Percentiles rank a stretch among this genome's conserved stretches.
Conservation (phyloP, 2,113 vertebrate species). For the Sphaerodactylus townsendi region DNA sequence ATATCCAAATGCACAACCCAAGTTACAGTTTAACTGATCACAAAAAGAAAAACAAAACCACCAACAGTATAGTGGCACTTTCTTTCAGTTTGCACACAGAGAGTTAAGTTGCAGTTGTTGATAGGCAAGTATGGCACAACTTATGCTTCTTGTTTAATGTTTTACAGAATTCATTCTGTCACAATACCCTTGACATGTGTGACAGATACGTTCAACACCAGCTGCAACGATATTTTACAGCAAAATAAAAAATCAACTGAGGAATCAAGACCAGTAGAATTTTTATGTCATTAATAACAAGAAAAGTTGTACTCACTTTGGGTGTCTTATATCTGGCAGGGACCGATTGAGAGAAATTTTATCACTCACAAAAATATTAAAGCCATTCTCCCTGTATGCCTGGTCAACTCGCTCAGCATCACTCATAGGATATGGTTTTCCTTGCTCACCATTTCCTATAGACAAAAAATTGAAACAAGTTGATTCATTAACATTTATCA, state of each 20-base stretch:
- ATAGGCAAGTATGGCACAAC: background rate
- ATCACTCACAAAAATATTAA: conserved; percentile 98
- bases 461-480: conserved; percentile 46
- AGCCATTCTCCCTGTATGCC: conserved; percentile 97
- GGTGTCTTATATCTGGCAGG: conserved; percentile 94
- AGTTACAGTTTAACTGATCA: background rate
- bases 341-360: conserved; percentile 95
- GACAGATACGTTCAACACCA: background rate
- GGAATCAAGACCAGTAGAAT: background rate
- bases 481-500: conserved; percentile 42
- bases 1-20: no score
- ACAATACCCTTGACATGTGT: background rate
- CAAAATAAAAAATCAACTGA: background rate
- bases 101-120: background rate
- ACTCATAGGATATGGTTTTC: conserved; percentile 87
- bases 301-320: conserved; percentile 83
- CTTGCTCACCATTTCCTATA: conserved; percentile 93
- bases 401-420: conserved; percentile 90
- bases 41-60: background rate
- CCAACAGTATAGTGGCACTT: background rate
- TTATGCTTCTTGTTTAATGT: background rate
- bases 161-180: background rate
- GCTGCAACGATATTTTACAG: background rate
- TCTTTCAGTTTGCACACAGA: background rate
- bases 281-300: background rate